phyloP scores from a whole-genome alignment of 2,797 vertebrate species.

The Myiotriccus ornatus region DNA sequence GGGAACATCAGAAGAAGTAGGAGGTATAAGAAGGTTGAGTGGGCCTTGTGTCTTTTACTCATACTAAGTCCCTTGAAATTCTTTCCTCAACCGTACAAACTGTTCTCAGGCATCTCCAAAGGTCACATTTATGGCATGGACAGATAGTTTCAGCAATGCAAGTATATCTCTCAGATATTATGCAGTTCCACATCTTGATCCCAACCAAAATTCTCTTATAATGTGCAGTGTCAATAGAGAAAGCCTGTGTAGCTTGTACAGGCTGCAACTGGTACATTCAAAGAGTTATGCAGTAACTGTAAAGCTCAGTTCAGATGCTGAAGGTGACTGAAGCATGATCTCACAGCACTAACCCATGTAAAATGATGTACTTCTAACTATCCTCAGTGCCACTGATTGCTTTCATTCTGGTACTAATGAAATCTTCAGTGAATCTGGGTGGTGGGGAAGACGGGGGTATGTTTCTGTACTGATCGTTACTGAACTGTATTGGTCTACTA shows the following conservation, averaged over 20 bases:
- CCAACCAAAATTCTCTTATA: background rate
- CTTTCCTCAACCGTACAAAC: background rate
- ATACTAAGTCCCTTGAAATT: background rate
- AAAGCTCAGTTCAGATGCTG: background rate
- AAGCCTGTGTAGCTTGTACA: background rate
- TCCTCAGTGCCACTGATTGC: background rate
- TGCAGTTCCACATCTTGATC: background rate
- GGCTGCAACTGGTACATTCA: background rate
- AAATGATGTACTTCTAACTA: background rate
- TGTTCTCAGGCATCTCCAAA: background rate
- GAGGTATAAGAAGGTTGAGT: background rate
- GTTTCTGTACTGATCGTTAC: background rate
- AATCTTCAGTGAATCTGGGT: background rate
- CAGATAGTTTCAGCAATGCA: background rate
- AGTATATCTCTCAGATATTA: background rate
- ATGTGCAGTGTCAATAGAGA: accelerated
- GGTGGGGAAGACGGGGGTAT: accelerated
- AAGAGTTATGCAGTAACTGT: background rate
- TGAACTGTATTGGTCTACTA: background rate
- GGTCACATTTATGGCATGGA: background rate
- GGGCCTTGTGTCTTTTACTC: background rate
- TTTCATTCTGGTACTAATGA: background rate
- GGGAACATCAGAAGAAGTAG: background rate
- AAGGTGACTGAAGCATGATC: accelerated
- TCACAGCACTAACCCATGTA: background rate